Evolutionary conservation across 2,797 vertebrate genomes (phyloP).

Genomic region (Rhinatrema bivittatum): DNA sequence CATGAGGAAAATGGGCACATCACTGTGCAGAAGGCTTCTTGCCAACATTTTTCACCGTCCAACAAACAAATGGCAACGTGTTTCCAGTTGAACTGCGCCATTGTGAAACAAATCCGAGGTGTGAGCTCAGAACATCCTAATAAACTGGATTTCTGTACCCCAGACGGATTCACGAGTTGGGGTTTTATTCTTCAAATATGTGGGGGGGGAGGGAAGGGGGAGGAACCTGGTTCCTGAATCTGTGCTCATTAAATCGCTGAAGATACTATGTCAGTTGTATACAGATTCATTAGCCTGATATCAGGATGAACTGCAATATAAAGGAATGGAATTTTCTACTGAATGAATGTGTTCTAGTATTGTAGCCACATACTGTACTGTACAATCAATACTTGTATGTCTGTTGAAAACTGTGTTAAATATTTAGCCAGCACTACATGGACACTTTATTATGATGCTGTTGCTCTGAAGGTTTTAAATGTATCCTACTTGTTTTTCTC

Average conservation of each 20-base stretch:
- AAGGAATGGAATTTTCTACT: conserved; percentile 18
- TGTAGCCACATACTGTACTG: conserved; percentile 23
- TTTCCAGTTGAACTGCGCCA: conserved; percentile 31
- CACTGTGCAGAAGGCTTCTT: neutral
- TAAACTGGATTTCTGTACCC: conserved; percentile 31
- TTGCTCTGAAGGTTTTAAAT: conserved; percentile 43
- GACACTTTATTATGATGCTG: conserved; percentile 36
- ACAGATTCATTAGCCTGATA: conserved; percentile 37
- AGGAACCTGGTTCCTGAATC: too few relatives aligned
- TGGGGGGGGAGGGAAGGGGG: too few relatives aligned
- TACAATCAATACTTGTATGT: conserved; percentile 32
- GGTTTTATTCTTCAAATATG: conserved; percentile 14
- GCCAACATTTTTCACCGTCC: neutral
- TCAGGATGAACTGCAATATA: conserved; percentile 41
- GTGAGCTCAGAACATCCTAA: conserved; percentile 25
- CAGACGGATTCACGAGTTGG: conserved; percentile 20
- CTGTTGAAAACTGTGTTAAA: conserved; percentile 31
- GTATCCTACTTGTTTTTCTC: conserved; percentile 31
- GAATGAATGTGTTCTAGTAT: conserved; percentile 51
- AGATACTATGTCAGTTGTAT: conserved; percentile 21
- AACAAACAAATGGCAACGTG: conserved; percentile 23
- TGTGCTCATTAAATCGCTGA: conserved; percentile 24
- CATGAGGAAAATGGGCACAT: neutral
- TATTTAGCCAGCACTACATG: conserved; percentile 35
- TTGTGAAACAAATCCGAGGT: conserved; percentile 22